Evolutionary conservation across 2,797 vertebrate genomes (phyloP).

Genomic region (Synaphobranchus kaupii): DNA sequence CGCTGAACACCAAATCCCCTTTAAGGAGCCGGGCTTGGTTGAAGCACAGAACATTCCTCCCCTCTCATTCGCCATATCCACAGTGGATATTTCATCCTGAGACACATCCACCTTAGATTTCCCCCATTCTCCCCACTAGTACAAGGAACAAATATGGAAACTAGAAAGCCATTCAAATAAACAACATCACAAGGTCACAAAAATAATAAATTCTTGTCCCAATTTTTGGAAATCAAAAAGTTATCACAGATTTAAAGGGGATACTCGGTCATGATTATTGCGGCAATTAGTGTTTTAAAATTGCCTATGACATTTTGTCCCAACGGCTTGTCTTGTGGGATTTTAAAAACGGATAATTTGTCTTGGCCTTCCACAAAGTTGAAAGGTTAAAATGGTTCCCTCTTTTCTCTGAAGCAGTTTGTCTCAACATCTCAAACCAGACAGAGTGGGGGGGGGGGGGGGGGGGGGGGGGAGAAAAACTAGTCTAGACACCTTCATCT

Average conservation of each 20-base stretch:
- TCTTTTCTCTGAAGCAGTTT: not conserved
- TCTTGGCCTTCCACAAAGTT: not conserved
- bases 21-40: conserved; percentile 3
- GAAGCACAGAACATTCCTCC: not conserved
- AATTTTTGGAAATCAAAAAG: not conserved
- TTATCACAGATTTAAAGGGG: conserved; percentile 1
- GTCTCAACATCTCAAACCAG: not conserved
- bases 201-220: not conserved
- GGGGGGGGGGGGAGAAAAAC: not conserved
- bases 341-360: conserved; percentile 10
- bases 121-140: not conserved
- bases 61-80: not conserved
- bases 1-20: not conserved
- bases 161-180: not conserved
- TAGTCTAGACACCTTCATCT: not conserved
- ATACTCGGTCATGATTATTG: not conserved
- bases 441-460: not conserved
- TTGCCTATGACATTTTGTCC: conserved; percentile 15
- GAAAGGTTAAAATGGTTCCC: conserved; percentile 1
- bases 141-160: not conserved
- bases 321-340: not conserved
- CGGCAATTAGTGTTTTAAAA: not conserved
- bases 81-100: not conserved
- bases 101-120: not conserved
- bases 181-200: not conserved